Evolutionary conservation across 2,113 vertebrate species (phyloP).

Genomic region (Octodon degus): DNA sequence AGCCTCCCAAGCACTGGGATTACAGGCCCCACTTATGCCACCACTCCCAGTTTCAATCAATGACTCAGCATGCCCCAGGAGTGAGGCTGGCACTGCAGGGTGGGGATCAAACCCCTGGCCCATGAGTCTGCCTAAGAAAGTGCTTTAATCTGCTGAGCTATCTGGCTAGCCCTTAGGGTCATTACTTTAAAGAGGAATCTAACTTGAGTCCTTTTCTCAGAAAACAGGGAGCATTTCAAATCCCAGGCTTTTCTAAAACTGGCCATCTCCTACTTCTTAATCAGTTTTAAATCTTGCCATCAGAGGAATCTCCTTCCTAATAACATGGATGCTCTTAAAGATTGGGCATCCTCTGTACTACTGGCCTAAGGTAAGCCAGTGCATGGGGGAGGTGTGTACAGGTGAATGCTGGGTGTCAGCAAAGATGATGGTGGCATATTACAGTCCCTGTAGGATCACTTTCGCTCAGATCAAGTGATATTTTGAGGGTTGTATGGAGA

Average conservation of each 20-base stretch:
- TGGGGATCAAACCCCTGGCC: too few species aligned
- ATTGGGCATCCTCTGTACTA: neutral
- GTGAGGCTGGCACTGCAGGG: too few species aligned
- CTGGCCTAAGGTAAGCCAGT: neutral
- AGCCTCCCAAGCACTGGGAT: too few species aligned
- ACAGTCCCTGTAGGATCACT: neutral
- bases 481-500: neutral
- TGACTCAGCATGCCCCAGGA: too few species aligned
- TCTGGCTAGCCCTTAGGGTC: neutral
- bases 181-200: constrained; percentile 9
- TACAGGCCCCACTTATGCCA: too few species aligned
- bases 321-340: neutral
- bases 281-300: constrained; percentile 28
- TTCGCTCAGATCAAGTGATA: neutral
- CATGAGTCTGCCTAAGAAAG: too few species aligned
- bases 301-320: neutral
- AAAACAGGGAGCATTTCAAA: neutral
- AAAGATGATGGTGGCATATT: neutral
- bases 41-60: too few species aligned
- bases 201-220: neutral
- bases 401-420: neutral
- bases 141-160: too few species aligned
- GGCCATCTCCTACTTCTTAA: neutral
- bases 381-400: rapidly evolving
- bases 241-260: neutral